These are phyloP conservation scores for Syritta pipiens DNA, from an alignment of 2,888 invertebrate species.

Conservation along the genomic window DNA sequence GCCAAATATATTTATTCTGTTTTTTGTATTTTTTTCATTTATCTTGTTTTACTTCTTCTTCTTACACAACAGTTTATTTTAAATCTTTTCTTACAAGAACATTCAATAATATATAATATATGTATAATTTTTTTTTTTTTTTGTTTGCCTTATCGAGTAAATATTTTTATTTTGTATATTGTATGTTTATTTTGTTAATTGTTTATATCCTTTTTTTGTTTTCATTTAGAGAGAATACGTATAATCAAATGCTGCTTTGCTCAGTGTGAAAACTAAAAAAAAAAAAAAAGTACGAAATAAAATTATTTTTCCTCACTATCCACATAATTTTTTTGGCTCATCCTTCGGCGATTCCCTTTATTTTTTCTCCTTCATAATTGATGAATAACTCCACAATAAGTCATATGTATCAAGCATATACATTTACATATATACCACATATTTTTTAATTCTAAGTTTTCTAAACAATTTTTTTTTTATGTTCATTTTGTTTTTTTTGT, in stretches of 20 bases:
- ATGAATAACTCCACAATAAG: slow-evolving; percentile 20
- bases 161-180: slow-evolving; percentile 46
- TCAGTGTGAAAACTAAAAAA: slow-evolving; percentile 12
- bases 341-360: slow-evolving; percentile 8
- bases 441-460: no score
- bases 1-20: slow-evolving; percentile 61
- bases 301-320: slow-evolving; percentile 32
- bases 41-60: slow-evolving; percentile 10
- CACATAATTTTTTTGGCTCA: slow-evolving; percentile 14
- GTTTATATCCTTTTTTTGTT: slow-evolving; percentile 2
- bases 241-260: slow-evolving; percentile 45
- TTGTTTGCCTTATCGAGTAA: slow-evolving; percentile 54
- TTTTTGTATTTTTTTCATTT: slow-evolving; percentile 18
- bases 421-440: not conserved
- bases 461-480: no score
- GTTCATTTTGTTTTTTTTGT: slow-evolving; percentile 3
- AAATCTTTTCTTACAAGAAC: slow-evolving; percentile 55
- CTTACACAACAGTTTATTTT: slow-evolving; percentile 54
- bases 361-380: slow-evolving; percentile 10
- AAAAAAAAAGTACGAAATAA: slow-evolving; percentile 1
- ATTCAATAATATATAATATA: slow-evolving; percentile 59
- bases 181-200: slow-evolving; percentile 37
- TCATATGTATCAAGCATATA: slow-evolving; percentile 2
- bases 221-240: slow-evolving; percentile 27
- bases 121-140: slow-evolving; percentile 42